These are phyloP conservation scores for Ceratina calcarata DNA, from an alignment of 1,140 invertebrate genomes.

Conservation along the genomic window DNA sequence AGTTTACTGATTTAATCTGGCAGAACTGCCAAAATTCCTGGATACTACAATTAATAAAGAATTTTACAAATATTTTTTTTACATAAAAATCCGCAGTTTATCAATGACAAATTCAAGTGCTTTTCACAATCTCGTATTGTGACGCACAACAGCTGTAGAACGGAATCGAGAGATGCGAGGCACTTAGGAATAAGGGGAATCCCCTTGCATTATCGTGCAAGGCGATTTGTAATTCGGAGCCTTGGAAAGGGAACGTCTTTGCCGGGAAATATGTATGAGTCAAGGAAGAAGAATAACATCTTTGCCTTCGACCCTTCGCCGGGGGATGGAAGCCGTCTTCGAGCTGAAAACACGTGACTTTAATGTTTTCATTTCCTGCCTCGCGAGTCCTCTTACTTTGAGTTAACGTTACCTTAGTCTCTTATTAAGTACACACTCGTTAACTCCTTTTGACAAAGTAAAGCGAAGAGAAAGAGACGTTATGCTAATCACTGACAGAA, in stretches of 20 bases:
- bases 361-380: slow-evolving; percentile 51
- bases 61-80: too few species aligned
- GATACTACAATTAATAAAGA: too few species aligned
- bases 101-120: background rate
- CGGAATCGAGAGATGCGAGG: slow-evolving; percentile 42
- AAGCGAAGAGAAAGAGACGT: too few species aligned
- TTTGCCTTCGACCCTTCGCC: slow-evolving; percentile 47
- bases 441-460: background rate
- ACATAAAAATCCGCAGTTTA: too few species aligned
- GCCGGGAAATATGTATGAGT: slow-evolving; percentile 63
- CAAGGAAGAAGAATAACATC: slow-evolving; percentile 65
- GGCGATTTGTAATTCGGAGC: slow-evolving; percentile 64
- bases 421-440: slow-evolving; percentile 13
- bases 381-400: slow-evolving; percentile 42
- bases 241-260: slow-evolving; percentile 48
- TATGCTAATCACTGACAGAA: too few species aligned
- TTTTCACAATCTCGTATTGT: background rate
- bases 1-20: too few species aligned
- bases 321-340: slow-evolving; percentile 52
- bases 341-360: slow-evolving; percentile 61
- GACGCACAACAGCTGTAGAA: slow-evolving; percentile 26
- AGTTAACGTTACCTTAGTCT: slow-evolving; percentile 39
- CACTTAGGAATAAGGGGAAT: slow-evolving; percentile 48
- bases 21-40: too few species aligned
- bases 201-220: slow-evolving; percentile 57